These are phyloP conservation scores for Drosophila nigromelanica DNA, from an alignment of 1,140 invertebrate species.

Conservation along the genomic window DNA sequence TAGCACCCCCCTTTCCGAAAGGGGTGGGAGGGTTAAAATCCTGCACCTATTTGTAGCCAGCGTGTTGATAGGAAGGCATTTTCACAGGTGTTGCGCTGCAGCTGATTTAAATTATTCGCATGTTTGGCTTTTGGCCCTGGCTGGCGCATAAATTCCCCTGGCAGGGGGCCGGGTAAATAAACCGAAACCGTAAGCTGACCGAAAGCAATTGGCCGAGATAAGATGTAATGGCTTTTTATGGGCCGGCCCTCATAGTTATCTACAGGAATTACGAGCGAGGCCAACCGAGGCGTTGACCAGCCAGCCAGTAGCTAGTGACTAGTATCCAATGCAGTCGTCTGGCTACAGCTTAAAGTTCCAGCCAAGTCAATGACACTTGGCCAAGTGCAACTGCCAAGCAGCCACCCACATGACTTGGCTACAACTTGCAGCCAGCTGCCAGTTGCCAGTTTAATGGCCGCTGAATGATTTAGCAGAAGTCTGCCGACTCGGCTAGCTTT, in stretches of 20 bases:
- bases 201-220: slow-evolving; percentile 76
- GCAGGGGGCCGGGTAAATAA: not conserved
- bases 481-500: not conserved
- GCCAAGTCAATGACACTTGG: slow-evolving; percentile 71
- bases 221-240: slow-evolving; percentile 74
- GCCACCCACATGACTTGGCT: slow-evolving; percentile 34
- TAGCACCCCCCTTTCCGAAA: not conserved
- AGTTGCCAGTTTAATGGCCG: slow-evolving; percentile 69
- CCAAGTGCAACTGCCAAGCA: slow-evolving; percentile 41
- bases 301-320: not conserved
- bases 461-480: slow-evolving; percentile 76
- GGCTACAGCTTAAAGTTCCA: slow-evolving; percentile 33
- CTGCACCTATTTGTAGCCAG: not conserved
- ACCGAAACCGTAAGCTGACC: slow-evolving; percentile 38
- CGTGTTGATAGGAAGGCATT: slow-evolving; percentile 40
- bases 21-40: not conserved
- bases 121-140: slow-evolving; percentile 35
- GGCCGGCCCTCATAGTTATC: slow-evolving; percentile 56
- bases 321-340: not conserved
- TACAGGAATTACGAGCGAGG: slow-evolving; percentile 65
- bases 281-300: slow-evolving; percentile 11
- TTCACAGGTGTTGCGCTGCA: slow-evolving; percentile 55
- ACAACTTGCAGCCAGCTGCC: slow-evolving; percentile 2
- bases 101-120: slow-evolving; percentile 68
- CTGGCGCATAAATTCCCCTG: slow-evolving; percentile 20